Evolutionary conservation across 2,113 vertebrate genomes (phyloP).

Genomic region (Cavia aperea): DNA sequence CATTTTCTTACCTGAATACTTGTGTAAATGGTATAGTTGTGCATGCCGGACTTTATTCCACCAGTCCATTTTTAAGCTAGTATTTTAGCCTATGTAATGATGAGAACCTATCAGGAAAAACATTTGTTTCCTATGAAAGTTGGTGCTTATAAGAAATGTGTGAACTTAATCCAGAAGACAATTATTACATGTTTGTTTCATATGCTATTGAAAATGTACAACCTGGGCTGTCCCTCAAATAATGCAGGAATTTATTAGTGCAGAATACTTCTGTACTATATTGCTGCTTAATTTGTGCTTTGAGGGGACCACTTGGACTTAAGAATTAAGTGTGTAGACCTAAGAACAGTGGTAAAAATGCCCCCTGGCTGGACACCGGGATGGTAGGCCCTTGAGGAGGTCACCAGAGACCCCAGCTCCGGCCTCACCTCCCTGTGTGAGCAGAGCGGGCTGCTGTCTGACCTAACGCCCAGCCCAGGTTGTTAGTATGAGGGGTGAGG

Average conservation of each 20-base stretch:
- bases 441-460: not conserved
- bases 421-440: not conserved
- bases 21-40: not conserved
- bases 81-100: not conserved
- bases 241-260: not conserved
- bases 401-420: not conserved
- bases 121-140: not conserved
- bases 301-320: not conserved
- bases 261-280: not conserved
- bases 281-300: not conserved
- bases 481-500: not conserved
- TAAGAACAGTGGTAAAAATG: not conserved
- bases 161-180: not conserved
- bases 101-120: not conserved
- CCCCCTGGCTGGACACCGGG: not conserved
- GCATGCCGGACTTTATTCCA: not conserved
- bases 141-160: not conserved
- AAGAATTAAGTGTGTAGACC: not conserved
- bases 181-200: not conserved
- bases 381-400: not conserved
- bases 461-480: not conserved
- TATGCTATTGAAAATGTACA: not conserved
- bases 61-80: not conserved
- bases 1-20: conserved; percentile 49
- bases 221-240: not conserved